Percentiles rank a stretch among this genome's conserved stretches.
Evolutionary conservation across 2,888 invertebrate species (phyloP).

Genomic region (Adelphocoris suturalis): DNA sequence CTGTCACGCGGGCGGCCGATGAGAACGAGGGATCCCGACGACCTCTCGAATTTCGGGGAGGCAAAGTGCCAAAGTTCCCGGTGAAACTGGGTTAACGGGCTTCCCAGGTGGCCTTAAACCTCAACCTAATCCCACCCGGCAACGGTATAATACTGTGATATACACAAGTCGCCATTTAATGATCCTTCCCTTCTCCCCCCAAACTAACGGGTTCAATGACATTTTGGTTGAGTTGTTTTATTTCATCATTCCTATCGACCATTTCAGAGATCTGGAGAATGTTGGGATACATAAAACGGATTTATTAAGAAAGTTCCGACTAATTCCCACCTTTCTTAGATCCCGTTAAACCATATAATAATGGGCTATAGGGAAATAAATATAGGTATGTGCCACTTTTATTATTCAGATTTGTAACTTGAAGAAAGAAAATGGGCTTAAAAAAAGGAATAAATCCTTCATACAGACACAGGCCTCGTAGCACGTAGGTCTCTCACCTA

Average conservation of each 20-base stretch:
- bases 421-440: too few relatives aligned
- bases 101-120: conserved; percentile 13
- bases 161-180: background rate
- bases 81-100: conserved; percentile 17
- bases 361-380: too few relatives aligned
- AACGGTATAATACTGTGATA: conserved; percentile 22
- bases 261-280: too few relatives aligned
- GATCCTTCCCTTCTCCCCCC: background rate
- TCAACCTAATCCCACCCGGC: background rate
- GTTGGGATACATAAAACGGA: too few relatives aligned
- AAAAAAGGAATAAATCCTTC: too few relatives aligned
- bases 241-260: too few relatives aligned
- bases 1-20: background rate
- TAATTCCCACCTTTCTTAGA: too few relatives aligned
- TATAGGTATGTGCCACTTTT: too few relatives aligned
- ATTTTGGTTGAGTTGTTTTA: background rate
- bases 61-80: conserved; percentile 19
- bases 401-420: too few relatives aligned
- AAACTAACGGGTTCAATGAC: conserved; percentile 6
- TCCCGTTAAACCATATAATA: too few relatives aligned
- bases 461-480: too few relatives aligned
- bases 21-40: conserved; percentile 32
- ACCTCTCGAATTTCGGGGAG: conserved; percentile 14
- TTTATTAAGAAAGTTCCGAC: conserved; percentile 76
- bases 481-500: too few relatives aligned